Conservation (phyloP, 2,113 vertebrate species). For the Barbus barbus region DNA sequence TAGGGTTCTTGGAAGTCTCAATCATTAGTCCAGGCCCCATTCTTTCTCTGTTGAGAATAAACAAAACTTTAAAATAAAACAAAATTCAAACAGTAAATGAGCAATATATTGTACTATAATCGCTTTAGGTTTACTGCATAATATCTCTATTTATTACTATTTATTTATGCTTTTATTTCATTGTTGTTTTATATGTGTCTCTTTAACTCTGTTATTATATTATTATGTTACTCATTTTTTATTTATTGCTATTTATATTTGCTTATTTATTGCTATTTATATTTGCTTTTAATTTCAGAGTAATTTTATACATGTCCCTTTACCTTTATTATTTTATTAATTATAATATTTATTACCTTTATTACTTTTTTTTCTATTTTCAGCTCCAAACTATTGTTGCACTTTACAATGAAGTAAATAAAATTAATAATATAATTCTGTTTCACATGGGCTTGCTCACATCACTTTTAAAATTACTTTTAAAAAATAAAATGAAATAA, state of each 20-base stretch:
- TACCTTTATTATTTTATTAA: too few species aligned
- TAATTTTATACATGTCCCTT: background rate
- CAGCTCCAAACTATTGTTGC: background rate
- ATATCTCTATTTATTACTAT: background rate
- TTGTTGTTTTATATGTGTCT: background rate
- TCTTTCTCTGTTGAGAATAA: conserved; percentile 77
- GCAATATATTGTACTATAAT: background rate
- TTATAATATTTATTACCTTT: too few species aligned
- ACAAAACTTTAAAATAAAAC: background rate
- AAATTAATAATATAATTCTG: too few species aligned
- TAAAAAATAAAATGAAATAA: conserved; percentile 1
- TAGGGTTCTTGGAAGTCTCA: conserved; percentile 87
- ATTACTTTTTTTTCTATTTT: background rate
- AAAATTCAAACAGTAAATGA: background rate
- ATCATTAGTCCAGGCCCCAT: conserved; percentile 91
- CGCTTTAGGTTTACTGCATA: background rate
- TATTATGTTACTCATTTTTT: too few species aligned
- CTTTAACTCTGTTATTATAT: background rate
- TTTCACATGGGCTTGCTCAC: background rate
- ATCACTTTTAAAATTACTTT: too few species aligned
- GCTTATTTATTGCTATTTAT: background rate
- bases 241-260: background rate
- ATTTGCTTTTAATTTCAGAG: too few species aligned
- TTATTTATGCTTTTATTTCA: too few species aligned
- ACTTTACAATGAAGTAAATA: background rate